Percentiles rank a stretch among this genome's conserved stretches.
Evolutionary conservation across 2,888 invertebrate species (phyloP).

Genomic region (Aporophyla lueneburgensis): DNA sequence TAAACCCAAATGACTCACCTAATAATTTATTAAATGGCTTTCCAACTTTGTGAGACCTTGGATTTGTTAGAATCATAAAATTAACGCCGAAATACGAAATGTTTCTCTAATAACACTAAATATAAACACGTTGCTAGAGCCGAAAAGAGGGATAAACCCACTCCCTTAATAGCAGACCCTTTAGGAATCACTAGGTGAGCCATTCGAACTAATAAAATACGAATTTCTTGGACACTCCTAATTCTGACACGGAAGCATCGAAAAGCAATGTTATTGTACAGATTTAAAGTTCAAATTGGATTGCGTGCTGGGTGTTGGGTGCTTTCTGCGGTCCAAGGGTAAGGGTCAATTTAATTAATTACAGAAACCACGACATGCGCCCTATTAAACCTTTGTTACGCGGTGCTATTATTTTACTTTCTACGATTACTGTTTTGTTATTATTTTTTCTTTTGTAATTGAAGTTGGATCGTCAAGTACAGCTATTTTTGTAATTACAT

Average conservation of each 20-base stretch:
- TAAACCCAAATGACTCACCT: constrained; percentile 48
- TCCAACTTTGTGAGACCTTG: constrained; percentile 45
- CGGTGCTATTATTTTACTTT: constrained; percentile 78
- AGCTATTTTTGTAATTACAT: constrained; percentile 15
- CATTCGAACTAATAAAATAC: constrained; percentile 82
- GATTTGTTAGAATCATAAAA: constrained; percentile 60
- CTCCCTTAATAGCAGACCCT: constrained; percentile 80
- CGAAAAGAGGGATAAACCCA: constrained; percentile 75
- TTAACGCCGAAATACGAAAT: constrained; percentile 65
- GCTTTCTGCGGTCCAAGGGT: constrained; percentile 78
- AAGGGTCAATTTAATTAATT: constrained; percentile 87
- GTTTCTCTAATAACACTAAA: constrained; percentile 70
- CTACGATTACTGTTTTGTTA: constrained; percentile 71
- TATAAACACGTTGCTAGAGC: constrained; percentile 76
- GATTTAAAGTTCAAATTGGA: constrained; percentile 76
- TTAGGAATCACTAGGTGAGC: constrained; percentile 81
- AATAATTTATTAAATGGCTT: constrained; percentile 51
- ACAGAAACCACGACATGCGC: constrained; percentile 83
- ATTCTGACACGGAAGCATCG: constrained; percentile 64
- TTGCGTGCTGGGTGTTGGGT: constrained; percentile 67
- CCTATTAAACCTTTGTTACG: constrained; percentile 84
- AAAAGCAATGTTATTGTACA: constrained; percentile 70
- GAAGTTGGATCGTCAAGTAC: background rate
- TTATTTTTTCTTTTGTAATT: constrained; percentile 59
- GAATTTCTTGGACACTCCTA: constrained; percentile 79